Evolutionary conservation across 1,140 invertebrate genomes (phyloP).

Genomic region (Drosophila ercepeae): DNA sequence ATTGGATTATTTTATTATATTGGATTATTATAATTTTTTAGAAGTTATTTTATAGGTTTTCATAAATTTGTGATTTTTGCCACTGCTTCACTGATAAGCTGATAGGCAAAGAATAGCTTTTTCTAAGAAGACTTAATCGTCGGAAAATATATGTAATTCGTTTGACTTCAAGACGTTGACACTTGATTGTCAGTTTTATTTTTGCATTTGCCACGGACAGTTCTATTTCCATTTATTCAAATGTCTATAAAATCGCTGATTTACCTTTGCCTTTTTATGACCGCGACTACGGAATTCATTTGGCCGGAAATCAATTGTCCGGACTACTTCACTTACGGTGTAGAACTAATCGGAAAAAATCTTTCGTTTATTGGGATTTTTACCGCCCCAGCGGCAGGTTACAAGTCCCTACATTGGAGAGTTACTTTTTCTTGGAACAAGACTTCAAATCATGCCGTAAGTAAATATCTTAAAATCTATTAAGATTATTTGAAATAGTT

Average conservation of each 20-base stretch:
- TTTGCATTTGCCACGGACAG: background rate
- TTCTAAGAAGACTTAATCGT: background rate
- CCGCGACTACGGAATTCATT: background rate
- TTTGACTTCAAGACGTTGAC: background rate
- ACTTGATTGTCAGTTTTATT: background rate
- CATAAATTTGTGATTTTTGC: too few relatives aligned
- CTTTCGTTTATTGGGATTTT: background rate
- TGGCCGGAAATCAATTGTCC: background rate
- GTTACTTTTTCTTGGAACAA: background rate
- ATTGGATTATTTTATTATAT: background rate
- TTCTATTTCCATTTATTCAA: background rate
- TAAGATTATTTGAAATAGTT: background rate
- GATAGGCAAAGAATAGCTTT: background rate
- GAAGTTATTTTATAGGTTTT: too few relatives aligned
- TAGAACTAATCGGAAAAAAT: background rate
- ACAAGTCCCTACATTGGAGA: background rate
- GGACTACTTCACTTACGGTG: background rate
- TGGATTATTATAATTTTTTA: too few relatives aligned
- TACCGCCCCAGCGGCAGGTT: background rate
- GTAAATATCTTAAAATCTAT: background rate
- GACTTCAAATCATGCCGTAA: background rate
- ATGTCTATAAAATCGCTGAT: background rate
- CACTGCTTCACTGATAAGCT: background rate
- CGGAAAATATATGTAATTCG: background rate
- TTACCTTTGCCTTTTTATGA: background rate